Evolutionary conservation across 53 echinoderm and acorn worm species (phyloP).

Genomic region (Astropecten irregularis): DNA sequence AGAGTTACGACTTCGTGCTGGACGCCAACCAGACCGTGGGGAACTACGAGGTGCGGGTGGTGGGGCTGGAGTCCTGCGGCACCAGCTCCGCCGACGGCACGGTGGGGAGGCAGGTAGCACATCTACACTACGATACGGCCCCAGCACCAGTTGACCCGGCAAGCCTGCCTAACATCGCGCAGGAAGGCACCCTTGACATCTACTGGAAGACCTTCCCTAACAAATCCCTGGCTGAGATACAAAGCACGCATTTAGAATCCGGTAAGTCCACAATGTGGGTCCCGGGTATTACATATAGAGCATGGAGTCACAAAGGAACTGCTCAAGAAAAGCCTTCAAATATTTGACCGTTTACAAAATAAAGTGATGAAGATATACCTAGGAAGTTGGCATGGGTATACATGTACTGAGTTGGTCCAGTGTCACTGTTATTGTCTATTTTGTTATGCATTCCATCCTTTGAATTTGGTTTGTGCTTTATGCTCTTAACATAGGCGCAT

Average conservation of each 20-base stretch:
- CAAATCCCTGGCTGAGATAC: slow-evolving; percentile 2
- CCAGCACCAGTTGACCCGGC: background rate
- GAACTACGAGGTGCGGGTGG: slow-evolving; percentile 59
- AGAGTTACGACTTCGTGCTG: slow-evolving; percentile 59
- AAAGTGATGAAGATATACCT: too few relatives aligned
- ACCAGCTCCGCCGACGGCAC: background rate
- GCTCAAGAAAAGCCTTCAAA: too few relatives aligned
- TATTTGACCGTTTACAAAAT: too few relatives aligned
- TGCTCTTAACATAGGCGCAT: background rate
- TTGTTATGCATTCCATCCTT: too few relatives aligned
- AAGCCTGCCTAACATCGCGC: background rate
- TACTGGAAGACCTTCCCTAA: background rate
- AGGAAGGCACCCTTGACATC: background rate
- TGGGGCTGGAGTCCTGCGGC: slow-evolving; percentile 7
- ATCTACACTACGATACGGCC: slow-evolving; percentile 23
- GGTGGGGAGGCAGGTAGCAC: background rate
- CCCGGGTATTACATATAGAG: too few relatives aligned
- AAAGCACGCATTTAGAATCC: too few relatives aligned
- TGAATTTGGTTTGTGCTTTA: too few relatives aligned
- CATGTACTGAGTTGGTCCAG: too few relatives aligned
- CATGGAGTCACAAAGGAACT: too few relatives aligned
- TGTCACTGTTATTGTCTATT: too few relatives aligned
- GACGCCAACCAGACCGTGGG: slow-evolving; percentile 33
- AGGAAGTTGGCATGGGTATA: too few relatives aligned
- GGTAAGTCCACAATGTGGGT: too few relatives aligned